Evolutionary conservation across 2,113 vertebrate genomes (phyloP).

Genomic region (Lamprologus lemairii): DNA sequence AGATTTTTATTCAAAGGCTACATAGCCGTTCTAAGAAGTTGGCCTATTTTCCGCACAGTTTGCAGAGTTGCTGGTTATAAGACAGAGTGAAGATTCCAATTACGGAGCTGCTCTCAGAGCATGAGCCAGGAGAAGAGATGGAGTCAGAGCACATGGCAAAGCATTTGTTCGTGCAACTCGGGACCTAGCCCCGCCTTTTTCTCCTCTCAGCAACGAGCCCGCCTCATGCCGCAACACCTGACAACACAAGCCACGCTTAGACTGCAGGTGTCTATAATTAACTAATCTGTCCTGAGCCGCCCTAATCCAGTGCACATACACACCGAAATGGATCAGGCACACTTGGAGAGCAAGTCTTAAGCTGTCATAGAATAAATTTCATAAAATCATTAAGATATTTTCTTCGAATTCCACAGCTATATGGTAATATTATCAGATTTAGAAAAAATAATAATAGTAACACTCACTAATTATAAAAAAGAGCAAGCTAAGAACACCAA

Average conservation of each 20-base stretch:
- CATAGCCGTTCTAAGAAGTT: not conserved
- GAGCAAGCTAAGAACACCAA: not conserved
- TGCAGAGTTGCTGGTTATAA: not conserved
- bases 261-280: slow-evolving; percentile 74
- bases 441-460: not conserved
- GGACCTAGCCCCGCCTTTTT: not conserved
- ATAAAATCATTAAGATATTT: not conserved
- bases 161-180: slow-evolving; percentile 25
- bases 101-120: not conserved
- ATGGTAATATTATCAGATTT: not conserved
- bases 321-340: slow-evolving; percentile 35
- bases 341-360: slow-evolving; percentile 8
- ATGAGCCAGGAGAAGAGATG: not conserved
- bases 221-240: slow-evolving; percentile 68
- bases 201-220: slow-evolving; percentile 6
- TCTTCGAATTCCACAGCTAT: not conserved
- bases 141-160: slow-evolving; percentile 48
- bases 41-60: not conserved
- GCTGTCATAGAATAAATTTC: not conserved
- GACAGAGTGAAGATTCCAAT: not conserved
- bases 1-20: not conserved
- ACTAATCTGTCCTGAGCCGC: slow-evolving; percentile 72
- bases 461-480: not conserved
- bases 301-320: slow-evolving; percentile 66
- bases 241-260: slow-evolving; percentile 63